These are phyloP conservation scores for Epinotia demarniana DNA, from an alignment of 2,888 invertebrate species.

Conservation along the genomic window DNA sequence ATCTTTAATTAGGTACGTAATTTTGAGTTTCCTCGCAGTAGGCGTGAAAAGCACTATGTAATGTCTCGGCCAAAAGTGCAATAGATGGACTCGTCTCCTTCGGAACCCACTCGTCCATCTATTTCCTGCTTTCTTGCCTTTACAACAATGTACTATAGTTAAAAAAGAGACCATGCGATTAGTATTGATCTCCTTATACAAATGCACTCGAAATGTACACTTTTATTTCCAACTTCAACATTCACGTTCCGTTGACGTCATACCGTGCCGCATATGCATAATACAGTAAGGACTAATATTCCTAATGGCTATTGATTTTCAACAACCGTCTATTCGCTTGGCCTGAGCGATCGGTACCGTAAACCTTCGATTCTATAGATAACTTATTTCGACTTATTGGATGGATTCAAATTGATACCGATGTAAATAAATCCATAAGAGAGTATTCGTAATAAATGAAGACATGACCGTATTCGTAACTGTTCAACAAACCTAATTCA, in stretches of 20 bases:
- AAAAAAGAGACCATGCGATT: background rate
- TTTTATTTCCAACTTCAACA: background rate
- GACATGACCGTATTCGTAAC: too few relatives aligned
- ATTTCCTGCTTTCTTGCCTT: too few relatives aligned
- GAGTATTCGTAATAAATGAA: background rate
- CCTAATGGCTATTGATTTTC: background rate
- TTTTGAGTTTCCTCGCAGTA: too few relatives aligned
- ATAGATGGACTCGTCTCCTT: too few relatives aligned
- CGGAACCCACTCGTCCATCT: too few relatives aligned
- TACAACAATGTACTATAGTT: background rate
- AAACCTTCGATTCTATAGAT: too few relatives aligned
- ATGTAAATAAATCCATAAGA: background rate
- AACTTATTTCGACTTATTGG: too few relatives aligned
- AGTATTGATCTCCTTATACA: background rate
- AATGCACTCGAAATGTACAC: background rate
- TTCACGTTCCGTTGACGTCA: slow-evolving; percentile 5
- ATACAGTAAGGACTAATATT: slow-evolving; percentile 6
- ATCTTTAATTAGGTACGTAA: too few relatives aligned
- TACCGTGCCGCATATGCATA: slow-evolving; percentile 14
- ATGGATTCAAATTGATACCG: background rate
- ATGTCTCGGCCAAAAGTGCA: too few relatives aligned
- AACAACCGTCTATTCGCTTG: background rate
- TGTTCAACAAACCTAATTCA: too few relatives aligned
- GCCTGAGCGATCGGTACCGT: background rate
- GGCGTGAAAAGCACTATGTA: too few relatives aligned